These are phyloP conservation scores for Hydrolagus colliei DNA, from an alignment of 2,797 vertebrate genomes.

Conservation along the genomic window DNA sequence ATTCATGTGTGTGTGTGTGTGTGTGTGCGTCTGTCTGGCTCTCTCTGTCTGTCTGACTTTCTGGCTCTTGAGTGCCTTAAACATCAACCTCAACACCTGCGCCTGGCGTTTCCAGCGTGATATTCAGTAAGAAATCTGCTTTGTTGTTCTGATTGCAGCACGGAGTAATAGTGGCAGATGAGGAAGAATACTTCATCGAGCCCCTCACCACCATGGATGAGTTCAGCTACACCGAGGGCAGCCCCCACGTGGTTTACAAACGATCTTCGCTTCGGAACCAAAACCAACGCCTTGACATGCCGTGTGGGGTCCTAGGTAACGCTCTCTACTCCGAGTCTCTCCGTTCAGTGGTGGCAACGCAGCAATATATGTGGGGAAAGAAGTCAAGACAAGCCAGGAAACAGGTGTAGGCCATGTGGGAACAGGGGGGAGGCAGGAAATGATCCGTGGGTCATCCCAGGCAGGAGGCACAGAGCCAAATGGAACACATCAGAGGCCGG, in stretches of 20 bases:
- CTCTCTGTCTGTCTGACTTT: no score
- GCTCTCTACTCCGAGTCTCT: no score
- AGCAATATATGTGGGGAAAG: background rate
- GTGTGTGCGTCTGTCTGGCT: no score
- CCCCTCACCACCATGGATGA: slow-evolving; percentile 69
- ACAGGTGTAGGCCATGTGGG: no score
- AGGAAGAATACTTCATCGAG: slow-evolving; percentile 95
- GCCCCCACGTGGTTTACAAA: slow-evolving; percentile 93
- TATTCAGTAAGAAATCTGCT: background rate
- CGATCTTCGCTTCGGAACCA: slow-evolving; percentile 75
- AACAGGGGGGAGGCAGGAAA: no score
- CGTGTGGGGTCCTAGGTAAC: slow-evolving; percentile 89
- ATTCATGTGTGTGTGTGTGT: no score
- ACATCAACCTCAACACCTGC: background rate
- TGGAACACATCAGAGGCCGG: no score
- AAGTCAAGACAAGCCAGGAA: no score
- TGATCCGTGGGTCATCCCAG: no score
- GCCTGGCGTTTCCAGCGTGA: background rate
- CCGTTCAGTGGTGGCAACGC: background rate
- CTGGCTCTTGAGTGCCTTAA: background rate
- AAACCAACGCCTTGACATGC: slow-evolving; percentile 87
- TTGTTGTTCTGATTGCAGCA: slow-evolving; percentile 59
- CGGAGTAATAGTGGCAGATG: slow-evolving; percentile 87
- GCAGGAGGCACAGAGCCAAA: no score
- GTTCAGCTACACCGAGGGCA: slow-evolving; percentile 65